These are phyloP conservation scores for Todus mexicanus DNA, from an alignment of 2,797 vertebrate genomes.

Conservation along the genomic window DNA sequence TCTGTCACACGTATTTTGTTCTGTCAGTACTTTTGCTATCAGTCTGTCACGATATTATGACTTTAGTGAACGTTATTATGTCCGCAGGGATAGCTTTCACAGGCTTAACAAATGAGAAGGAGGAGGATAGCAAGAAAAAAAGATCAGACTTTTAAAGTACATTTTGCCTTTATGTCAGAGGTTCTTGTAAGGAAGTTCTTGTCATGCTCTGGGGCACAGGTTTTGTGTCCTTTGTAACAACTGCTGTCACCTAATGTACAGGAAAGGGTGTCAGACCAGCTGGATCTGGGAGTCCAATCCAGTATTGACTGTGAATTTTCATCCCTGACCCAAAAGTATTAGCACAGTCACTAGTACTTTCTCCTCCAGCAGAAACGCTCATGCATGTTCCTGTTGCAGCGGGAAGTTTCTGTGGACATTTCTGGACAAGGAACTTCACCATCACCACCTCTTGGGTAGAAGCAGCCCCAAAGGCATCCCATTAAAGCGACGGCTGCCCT, in stretches of 20 bases:
- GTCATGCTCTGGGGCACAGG: neutral
- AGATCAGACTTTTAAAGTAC: neutral
- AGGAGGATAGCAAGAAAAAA: no score
- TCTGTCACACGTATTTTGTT: neutral
- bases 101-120: neutral
- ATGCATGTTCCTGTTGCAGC: fast-evolving
- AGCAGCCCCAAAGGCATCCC: neutral
- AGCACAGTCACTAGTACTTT: fast-evolving
- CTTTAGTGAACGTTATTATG: neutral
- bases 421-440: neutral
- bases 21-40: neutral
- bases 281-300: neutral
- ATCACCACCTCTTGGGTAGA: neutral
- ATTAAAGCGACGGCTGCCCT: fast-evolving
- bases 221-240: neutral
- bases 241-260: neutral
- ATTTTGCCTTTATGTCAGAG: neutral
- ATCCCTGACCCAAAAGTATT: neutral
- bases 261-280: neutral
- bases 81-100: neutral
- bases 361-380: neutral
- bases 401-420: neutral
- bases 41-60: neutral
- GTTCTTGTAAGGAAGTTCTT: neutral
- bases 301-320: fast-evolving